These are phyloP conservation scores for Drosophila mettleri DNA, from an alignment of 2,888 invertebrate genomes.

Conservation along the genomic window DNA sequence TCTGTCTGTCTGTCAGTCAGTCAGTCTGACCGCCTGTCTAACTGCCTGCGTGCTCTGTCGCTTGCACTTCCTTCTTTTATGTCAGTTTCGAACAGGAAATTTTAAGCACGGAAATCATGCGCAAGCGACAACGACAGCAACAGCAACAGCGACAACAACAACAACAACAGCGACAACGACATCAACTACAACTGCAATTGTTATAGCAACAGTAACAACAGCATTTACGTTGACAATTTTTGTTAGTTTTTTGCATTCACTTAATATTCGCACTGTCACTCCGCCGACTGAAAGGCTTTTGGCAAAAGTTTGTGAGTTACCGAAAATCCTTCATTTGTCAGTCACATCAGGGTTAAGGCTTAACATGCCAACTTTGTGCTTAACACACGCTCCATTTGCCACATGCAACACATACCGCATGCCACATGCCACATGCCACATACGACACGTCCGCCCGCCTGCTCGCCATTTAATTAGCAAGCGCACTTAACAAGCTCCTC, in stretches of 20 bases:
- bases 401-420: constrained; percentile 25
- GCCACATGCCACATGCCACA: neutral
- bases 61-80: constrained; percentile 55
- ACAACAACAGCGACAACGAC: constrained; percentile 20
- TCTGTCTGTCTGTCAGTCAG: constrained; percentile 19
- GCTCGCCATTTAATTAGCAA: constrained; percentile 49
- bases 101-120: constrained; percentile 73
- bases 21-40: constrained; percentile 21
- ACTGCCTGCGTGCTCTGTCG: constrained; percentile 35
- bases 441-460: neutral
- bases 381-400: constrained; percentile 14
- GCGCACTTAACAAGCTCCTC: constrained; percentile 23
- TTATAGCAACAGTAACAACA: constrained; percentile 11
- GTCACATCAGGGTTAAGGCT: constrained; percentile 32
- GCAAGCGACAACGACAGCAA: constrained; percentile 52
- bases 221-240: constrained; percentile 45
- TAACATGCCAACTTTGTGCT: constrained; percentile 35
- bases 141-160: constrained; percentile 17
- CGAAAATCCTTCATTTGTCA: constrained; percentile 25
- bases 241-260: constrained; percentile 48
- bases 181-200: constrained; percentile 26
- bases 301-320: constrained; percentile 20
- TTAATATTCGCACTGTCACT: constrained; percentile 43
- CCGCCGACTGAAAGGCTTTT: constrained; percentile 1
- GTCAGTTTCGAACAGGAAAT: constrained; percentile 74